These are phyloP conservation scores for Pteropus alecto DNA, from an alignment of 2,113 vertebrate species.

Conservation along the genomic window DNA sequence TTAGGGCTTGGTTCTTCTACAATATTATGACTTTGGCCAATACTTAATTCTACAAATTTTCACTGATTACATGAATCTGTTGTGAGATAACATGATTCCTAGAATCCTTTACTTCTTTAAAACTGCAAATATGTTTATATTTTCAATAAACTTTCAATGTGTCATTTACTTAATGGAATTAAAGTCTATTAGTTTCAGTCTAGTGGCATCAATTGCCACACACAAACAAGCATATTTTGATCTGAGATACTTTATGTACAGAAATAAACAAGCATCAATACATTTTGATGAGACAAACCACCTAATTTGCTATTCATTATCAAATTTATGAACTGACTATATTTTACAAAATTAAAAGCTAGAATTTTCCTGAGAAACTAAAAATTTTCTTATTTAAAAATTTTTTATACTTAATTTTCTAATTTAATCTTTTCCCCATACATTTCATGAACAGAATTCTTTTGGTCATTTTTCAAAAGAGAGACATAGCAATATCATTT, in stretches of 20 bases:
- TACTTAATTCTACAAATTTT: background rate
- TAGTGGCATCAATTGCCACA: background rate
- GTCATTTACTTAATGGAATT: background rate
- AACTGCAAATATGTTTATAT: background rate
- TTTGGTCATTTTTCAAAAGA: background rate
- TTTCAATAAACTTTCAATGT: background rate
- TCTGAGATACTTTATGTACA: background rate
- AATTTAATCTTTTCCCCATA: background rate
- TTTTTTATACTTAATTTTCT: background rate
- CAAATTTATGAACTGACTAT: background rate
- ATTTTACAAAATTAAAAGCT: background rate
- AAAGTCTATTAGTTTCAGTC: background rate
- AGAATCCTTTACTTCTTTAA: background rate
- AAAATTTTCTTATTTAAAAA: background rate
- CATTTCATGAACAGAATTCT: background rate
- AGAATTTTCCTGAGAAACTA: background rate
- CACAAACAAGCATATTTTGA: background rate
- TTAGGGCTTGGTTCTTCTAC: background rate
- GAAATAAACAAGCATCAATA: background rate
- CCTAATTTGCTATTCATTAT: background rate
- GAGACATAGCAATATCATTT: background rate
- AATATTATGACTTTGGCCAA: background rate
- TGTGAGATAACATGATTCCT: background rate
- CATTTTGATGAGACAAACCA: background rate
- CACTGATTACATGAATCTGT: background rate